Base-by-base conservation (phyloP, 2,113 vertebrate genomes). In the Eudyptes chrysolophus region DNA sequence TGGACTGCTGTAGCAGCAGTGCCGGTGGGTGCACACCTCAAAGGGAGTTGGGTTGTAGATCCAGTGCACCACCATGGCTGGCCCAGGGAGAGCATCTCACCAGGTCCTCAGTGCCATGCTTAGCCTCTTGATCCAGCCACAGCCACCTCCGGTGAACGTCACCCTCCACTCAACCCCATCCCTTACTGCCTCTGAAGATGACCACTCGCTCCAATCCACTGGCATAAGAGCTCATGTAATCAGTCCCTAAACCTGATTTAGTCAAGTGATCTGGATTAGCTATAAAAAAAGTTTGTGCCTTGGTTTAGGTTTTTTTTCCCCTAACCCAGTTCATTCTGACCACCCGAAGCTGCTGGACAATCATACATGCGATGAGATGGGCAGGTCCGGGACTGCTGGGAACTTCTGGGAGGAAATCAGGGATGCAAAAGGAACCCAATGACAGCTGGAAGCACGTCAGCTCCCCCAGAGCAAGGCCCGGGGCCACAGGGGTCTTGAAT, bases 91-190 rank as follows among this genome's bases (percentile, higher is more conserved):
- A 40, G 19, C 66, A 58, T 42, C 84, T 58, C 25, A 61, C 6
- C 36, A 75, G 36, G 2, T 34, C 19, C 71, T 21, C 65, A 71
- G 58, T 2, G 9, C n/a, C 1, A 0, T 1, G 2, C 46, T 21
- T n/a, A 48, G 36, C 11, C 32, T 72, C 58, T 48, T 4, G 2
- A 10, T 40, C 29, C 5, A 2, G 10, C 30, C 64, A 42, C 3
- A 55, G 4, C 6, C 11, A 14, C 48, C 57, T 58, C 40, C 3
- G 2, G 25, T 30, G 38, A 64, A 20, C 4, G 1, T 20, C 61
- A 64, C 42, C 10, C 48, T 79, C 16, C 58, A 40, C 30, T 11
- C 51, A 88, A 13, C 4, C 13, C 13, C 4, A 5, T 16, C n/a
- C 52, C 25, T 44, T 62, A 34, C 4, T 7, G 9, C 0, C 22